Percentiles rank a stretch among this genome's conserved stretches.
Evolutionary conservation across 2,797 vertebrate genomes (phyloP).

Genomic region (Rhadinocentrus ornatus): DNA sequence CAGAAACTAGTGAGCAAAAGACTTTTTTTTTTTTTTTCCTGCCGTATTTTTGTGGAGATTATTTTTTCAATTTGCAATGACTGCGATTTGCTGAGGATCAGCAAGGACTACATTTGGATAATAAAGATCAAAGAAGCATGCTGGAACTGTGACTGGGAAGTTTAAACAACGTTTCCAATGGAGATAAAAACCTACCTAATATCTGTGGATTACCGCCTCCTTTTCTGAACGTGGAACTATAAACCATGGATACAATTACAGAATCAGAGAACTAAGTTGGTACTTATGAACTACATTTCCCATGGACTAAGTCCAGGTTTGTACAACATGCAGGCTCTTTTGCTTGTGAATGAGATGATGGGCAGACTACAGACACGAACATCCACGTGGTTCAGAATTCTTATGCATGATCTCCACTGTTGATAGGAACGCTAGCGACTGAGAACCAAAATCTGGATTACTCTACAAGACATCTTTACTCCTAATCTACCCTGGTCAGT

Average conservation of each 20-base stretch:
- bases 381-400: constrained; percentile 17
- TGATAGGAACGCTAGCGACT: constrained; percentile 37
- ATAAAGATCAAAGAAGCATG: constrained; percentile 68
- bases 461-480: constrained; percentile 30
- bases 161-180: constrained; percentile 36
- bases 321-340: constrained; percentile 32
- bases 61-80: constrained; percentile 52
- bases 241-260: constrained; percentile 72
- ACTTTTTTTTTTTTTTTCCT: constrained; percentile 58
- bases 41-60: constrained; percentile 78
- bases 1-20: constrained; percentile 81
- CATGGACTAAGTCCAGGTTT: constrained; percentile 32
- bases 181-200: constrained; percentile 62
- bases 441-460: constrained; percentile 69
- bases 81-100: constrained; percentile 58
- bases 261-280: constrained; percentile 35
- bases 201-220: constrained; percentile 79
- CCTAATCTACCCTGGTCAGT: constrained; percentile 16
- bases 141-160: constrained; percentile 69
- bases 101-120: constrained; percentile 75
- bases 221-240: constrained; percentile 75
- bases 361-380: constrained; percentile 36
- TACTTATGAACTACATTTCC: constrained; percentile 29
- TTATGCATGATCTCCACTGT: constrained; percentile 8
- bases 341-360: constrained; percentile 17